phyloP scores from a whole-genome alignment of 2,797 vertebrate species.

The Smutsia gigantea region DNA sequence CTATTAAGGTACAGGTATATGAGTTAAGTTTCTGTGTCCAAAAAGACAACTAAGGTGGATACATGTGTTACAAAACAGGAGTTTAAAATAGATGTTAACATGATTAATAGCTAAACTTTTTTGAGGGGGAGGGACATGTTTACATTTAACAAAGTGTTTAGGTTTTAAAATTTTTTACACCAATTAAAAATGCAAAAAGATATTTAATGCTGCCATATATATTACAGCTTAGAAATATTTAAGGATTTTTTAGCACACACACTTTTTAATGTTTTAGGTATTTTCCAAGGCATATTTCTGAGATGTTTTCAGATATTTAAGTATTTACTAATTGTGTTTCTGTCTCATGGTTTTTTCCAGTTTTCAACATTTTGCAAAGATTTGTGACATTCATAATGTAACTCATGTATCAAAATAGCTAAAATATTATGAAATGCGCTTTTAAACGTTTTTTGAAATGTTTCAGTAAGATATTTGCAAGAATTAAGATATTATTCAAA shows the following conservation, averaged over 20 bases:
- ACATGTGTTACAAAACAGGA: not conserved
- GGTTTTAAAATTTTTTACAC: not conserved
- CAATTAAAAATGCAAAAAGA: constrained; percentile 8
- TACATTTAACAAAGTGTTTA: not conserved
- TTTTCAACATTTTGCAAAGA: constrained; percentile 47
- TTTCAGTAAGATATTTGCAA: constrained; percentile 27
- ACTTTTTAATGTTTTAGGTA: constrained; percentile 22
- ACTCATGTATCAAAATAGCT: not conserved
- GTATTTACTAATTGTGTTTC: constrained; percentile 34
- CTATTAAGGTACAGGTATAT: not conserved
- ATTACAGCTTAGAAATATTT: not conserved
- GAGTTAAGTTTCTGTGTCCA: not conserved
- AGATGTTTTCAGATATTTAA: constrained; percentile 6
- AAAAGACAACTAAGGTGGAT: not conserved
- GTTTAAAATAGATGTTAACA: not conserved
- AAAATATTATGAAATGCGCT: constrained; percentile 6
- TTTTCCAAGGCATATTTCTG: constrained; percentile 13
- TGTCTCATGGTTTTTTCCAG: not conserved
- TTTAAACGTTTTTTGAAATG: constrained; percentile 43
- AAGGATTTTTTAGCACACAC: not conserved
- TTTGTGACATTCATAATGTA: not conserved
- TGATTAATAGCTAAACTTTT: not conserved
- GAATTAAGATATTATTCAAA: constrained; percentile 37
- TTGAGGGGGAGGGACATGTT: not conserved
- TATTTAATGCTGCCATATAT: not conserved